A percentile compares a stretch with the other conserved stretches of the same genome.
Conservation (phyloP, 2,797 vertebrate genomes). For the Apogon hyalosoma region DNA sequence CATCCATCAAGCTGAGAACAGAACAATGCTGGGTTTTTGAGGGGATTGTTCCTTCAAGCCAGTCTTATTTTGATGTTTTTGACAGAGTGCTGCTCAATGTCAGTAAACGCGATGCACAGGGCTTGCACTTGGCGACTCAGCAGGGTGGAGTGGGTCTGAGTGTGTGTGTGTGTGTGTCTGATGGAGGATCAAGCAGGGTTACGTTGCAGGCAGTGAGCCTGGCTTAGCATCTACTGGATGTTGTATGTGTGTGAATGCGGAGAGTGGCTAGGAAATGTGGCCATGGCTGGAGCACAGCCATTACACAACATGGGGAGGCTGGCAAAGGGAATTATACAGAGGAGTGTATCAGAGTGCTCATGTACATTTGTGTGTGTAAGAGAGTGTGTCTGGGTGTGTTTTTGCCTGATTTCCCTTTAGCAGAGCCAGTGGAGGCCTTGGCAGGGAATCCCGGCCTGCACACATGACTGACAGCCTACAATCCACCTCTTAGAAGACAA, state of each 20-base stretch:
- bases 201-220: constrained; percentile 65
- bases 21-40: constrained; percentile 44
- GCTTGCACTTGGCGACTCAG: constrained; percentile 59
- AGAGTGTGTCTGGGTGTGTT: constrained; percentile 37
- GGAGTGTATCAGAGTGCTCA: constrained; percentile 31
- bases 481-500: constrained; percentile 67
- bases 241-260: constrained; percentile 39
- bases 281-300: constrained; percentile 65
- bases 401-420: constrained; percentile 50
- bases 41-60: constrained; percentile 49
- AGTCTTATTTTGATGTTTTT: constrained; percentile 57
- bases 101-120: constrained; percentile 48
- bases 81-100: constrained; percentile 58
- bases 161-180: constrained; percentile 50
- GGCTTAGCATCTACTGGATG: constrained; percentile 59
- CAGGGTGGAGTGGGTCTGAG: constrained; percentile 49
- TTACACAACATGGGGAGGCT: constrained; percentile 62
- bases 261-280: constrained; percentile 56
- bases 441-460: constrained; percentile 46
- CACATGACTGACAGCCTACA: constrained; percentile 67
- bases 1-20: constrained; percentile 12
- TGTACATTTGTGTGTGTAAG: constrained; percentile 22
- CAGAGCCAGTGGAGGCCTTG: constrained; percentile 58
- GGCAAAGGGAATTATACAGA: constrained; percentile 59
- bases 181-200: constrained; percentile 73